These are phyloP conservation scores for Macrochelys suwanniensis DNA, from an alignment of 2,797 vertebrate genomes.

Conservation along the genomic window DNA sequence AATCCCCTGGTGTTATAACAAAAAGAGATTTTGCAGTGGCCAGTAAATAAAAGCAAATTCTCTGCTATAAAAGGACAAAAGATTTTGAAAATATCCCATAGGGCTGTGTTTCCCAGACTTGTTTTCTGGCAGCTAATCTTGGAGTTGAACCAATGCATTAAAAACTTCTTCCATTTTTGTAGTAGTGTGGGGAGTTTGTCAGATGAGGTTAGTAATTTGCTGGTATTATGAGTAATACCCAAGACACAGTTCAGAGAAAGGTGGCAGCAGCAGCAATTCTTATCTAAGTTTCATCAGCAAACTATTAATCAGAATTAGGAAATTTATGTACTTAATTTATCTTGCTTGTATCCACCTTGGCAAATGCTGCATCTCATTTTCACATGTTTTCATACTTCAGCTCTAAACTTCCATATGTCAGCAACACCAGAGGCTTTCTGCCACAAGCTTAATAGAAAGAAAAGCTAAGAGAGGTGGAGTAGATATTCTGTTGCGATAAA, in stretches of 20 bases:
- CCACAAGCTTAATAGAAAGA: background rate
- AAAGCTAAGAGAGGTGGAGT: background rate
- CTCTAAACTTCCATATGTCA: background rate
- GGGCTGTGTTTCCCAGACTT: conserved; percentile 78
- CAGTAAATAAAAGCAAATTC: conserved; percentile 90
- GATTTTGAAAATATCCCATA: conserved; percentile 82
- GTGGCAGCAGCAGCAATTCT: conserved; percentile 12
- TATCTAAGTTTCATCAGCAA: conserved; percentile 50
- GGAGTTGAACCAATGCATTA: conserved; percentile 70
- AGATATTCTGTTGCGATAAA: background rate
- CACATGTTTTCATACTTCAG: conserved; percentile 10
- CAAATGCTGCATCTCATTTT: background rate
- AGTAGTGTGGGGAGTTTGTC: conserved; percentile 65
- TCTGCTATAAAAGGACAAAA: conserved; percentile 96
- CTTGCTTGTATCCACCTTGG: conserved; percentile 26
- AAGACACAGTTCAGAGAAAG: conserved; percentile 48
- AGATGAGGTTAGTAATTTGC: conserved; percentile 64
- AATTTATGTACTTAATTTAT: conserved; percentile 13
- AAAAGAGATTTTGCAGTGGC: conserved; percentile 64
- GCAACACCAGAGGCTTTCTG: background rate
- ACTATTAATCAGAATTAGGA: conserved; percentile 25
- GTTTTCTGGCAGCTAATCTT: conserved; percentile 77
- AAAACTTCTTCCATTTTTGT: conserved; percentile 82
- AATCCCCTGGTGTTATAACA: conserved; percentile 66
- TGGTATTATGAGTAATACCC: conserved; percentile 61